phyloP scores from a whole-genome alignment of 2,888 invertebrate genomes.

The Seira musarum region DNA sequence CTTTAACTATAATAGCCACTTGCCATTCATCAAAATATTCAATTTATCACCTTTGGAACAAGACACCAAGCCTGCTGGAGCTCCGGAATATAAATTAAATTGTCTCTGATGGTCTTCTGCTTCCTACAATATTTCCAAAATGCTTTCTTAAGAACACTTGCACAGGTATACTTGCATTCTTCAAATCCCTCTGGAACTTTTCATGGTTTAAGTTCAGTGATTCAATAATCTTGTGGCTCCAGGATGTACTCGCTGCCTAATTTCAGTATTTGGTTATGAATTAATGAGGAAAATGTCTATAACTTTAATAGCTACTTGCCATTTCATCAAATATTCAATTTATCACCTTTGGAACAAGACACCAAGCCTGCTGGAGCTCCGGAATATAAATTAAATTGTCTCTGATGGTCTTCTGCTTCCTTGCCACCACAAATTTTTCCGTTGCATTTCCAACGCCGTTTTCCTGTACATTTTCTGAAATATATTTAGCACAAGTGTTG shows the following conservation, averaged over 20 bases:
- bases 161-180: constrained; percentile 47
- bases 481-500: not conserved
- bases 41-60: constrained; percentile 62
- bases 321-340: not conserved
- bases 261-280: not conserved
- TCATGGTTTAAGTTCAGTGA: not conserved
- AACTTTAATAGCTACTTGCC: not conserved
- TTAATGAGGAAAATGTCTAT: not conserved
- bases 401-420: constrained; percentile 49
- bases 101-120: constrained; percentile 51
- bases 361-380: constrained; percentile 67
- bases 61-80: constrained; percentile 68
- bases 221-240: constrained; percentile 63
- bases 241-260: constrained; percentile 68
- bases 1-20: not conserved
- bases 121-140: constrained; percentile 56
- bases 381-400: constrained; percentile 65
- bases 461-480: not conserved
- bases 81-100: constrained; percentile 64
- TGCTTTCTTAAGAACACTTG: constrained; percentile 63
- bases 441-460: not conserved
- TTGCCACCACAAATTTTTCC: constrained; percentile 24
- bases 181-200: constrained; percentile 23
- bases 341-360: constrained; percentile 66
- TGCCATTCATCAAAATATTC: not conserved